Conservation (phyloP, 2,113 vertebrate species). For the Plecotus auritus region DNA sequence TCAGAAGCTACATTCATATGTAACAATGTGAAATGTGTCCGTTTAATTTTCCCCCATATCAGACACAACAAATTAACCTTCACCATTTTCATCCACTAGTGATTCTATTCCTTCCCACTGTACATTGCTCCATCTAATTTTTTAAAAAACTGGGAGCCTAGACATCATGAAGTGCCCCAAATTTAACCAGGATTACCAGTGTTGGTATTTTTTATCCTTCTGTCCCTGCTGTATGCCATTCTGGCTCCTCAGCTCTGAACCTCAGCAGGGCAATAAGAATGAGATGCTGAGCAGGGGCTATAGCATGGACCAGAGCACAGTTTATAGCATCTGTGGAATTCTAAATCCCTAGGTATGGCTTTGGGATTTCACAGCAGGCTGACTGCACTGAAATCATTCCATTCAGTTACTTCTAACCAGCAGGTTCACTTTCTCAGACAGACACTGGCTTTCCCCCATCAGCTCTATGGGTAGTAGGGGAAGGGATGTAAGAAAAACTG, state of each 20-base stretch:
- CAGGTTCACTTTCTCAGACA: neutral
- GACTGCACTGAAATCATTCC: neutral
- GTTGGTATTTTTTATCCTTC: neutral
- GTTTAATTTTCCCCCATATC: constrained; percentile 26
- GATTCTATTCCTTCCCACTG: neutral
- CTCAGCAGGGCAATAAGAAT: neutral
- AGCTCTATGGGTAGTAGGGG: neutral
- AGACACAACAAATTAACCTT: constrained; percentile 39
- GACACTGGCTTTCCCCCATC: neutral
- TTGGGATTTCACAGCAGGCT: neutral
- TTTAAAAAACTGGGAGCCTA: neutral
- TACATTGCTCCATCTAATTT: neutral
- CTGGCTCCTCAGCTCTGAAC: neutral
- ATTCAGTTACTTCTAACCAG: neutral
- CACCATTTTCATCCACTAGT: neutral
- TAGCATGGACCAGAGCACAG: fast-evolving
- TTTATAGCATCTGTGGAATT: neutral
- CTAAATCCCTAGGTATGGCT: neutral
- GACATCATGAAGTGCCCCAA: neutral
- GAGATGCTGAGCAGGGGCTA: neutral
- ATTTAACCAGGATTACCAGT: neutral
- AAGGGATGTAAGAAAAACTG: neutral
- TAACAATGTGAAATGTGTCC: constrained; percentile 28
- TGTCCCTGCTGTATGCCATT: neutral
- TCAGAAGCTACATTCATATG: neutral